Percentiles rank a stretch among this genome's conserved stretches.
Evolutionary conservation across 2,113 vertebrate genomes (phyloP).

Genomic region (Elaphurus davidianus): DNA sequence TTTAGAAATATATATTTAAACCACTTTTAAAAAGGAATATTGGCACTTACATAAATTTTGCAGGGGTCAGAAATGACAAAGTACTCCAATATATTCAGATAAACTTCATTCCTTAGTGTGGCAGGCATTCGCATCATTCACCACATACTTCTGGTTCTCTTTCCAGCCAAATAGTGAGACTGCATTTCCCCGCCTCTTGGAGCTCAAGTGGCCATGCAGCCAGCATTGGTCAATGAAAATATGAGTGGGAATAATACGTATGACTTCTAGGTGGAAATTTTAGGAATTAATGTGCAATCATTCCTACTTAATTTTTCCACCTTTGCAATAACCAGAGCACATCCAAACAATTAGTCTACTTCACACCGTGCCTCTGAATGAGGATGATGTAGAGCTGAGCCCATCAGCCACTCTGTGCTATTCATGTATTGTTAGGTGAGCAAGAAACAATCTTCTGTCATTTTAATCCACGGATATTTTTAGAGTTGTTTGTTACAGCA

Average conservation of each 20-base stretch:
- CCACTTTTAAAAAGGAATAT: not conserved
- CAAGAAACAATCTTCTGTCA: not conserved
- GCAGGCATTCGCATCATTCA: not conserved
- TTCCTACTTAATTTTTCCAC: not conserved
- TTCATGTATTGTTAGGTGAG: not conserved
- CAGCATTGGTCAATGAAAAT: not conserved
- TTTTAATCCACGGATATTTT: not conserved
- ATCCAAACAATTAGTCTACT: not conserved
- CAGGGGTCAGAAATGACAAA: not conserved
- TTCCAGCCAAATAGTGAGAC: not conserved
- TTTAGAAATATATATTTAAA: not conserved
- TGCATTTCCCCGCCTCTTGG: not conserved
- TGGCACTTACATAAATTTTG: not conserved
- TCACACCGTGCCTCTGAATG: not conserved
- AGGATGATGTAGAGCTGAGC: accelerated
- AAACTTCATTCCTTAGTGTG: not conserved
- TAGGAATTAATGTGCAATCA: not conserved
- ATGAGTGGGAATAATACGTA: not conserved
- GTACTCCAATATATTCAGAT: not conserved
- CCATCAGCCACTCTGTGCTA: not conserved
- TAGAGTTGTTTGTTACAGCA: not conserved
- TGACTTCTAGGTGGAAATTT: not conserved
- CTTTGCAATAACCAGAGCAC: not conserved
- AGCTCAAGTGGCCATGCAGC: not conserved
- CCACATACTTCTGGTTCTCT: not conserved